phyloP scores from a whole-genome alignment of 2,113 vertebrate species.

The Procavia capensis region DNA sequence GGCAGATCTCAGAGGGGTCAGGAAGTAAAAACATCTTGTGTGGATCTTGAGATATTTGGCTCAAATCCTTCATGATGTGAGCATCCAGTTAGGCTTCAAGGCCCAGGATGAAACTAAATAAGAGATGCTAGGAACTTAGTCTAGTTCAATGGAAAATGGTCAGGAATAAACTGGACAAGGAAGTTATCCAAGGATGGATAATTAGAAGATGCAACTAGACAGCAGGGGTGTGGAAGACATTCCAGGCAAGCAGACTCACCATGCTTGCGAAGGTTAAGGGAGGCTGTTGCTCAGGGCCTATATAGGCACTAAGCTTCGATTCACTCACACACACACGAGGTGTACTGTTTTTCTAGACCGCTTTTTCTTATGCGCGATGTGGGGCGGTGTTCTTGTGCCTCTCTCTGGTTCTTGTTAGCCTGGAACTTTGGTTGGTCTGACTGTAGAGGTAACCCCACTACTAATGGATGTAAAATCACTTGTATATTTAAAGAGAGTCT shows the following conservation, averaged over 20 bases:
- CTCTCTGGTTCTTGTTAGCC: background rate
- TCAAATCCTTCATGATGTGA: background rate
- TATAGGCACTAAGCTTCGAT: background rate
- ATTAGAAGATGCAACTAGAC: background rate
- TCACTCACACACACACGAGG: background rate
- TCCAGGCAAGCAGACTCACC: background rate
- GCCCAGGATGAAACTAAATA: background rate
- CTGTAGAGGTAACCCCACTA: background rate
- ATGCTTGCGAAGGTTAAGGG: background rate
- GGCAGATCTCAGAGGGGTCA: background rate
- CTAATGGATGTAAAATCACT: background rate
- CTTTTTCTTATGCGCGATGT: background rate
- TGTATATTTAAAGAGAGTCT: background rate
- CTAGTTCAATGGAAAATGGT: background rate
- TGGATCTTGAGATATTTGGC: background rate
- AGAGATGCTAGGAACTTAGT: background rate
- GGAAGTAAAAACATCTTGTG: background rate
- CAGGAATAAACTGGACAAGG: background rate
- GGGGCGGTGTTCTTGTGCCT: rapidly evolving
- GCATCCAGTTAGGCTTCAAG: background rate
- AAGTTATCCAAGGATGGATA: background rate
- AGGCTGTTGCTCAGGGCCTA: background rate
- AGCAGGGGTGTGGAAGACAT: background rate
- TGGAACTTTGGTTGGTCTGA: background rate
- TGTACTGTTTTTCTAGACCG: background rate